These are phyloP conservation scores for Mormyrops attenuatus DNA, from an alignment of 2,797 vertebrate genomes.

Conservation along the genomic window DNA sequence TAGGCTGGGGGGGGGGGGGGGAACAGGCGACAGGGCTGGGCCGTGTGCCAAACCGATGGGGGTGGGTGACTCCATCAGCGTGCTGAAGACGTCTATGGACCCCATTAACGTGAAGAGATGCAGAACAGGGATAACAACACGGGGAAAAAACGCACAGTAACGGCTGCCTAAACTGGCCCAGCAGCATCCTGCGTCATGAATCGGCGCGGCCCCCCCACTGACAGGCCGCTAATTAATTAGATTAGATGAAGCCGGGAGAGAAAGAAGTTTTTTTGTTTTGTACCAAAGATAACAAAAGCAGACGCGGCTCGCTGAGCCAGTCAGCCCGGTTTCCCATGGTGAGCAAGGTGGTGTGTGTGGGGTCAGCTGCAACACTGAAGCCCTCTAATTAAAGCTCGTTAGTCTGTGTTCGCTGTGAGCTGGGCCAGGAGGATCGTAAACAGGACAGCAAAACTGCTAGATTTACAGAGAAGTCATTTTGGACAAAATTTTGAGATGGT, in stretches of 20 bases:
- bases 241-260: neutral
- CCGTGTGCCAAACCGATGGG: neutral
- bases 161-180: neutral
- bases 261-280: neutral
- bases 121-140: neutral
- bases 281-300: neutral
- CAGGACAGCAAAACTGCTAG: neutral
- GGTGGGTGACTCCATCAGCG: neutral
- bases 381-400: neutral
- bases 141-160: neutral
- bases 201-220: neutral
- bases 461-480: neutral
- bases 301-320: neutral
- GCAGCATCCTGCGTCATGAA: neutral
- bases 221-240: neutral
- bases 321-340: neutral
- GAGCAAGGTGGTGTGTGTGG: neutral
- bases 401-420: neutral
- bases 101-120: neutral
- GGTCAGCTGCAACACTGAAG: neutral
- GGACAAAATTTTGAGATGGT: neutral
- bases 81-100: neutral
- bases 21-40: neutral
- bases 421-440: neutral
- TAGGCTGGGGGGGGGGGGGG: neutral